phyloP scores from a whole-genome alignment of 1,140 invertebrate species.

The Drosophila ercepeae region DNA sequence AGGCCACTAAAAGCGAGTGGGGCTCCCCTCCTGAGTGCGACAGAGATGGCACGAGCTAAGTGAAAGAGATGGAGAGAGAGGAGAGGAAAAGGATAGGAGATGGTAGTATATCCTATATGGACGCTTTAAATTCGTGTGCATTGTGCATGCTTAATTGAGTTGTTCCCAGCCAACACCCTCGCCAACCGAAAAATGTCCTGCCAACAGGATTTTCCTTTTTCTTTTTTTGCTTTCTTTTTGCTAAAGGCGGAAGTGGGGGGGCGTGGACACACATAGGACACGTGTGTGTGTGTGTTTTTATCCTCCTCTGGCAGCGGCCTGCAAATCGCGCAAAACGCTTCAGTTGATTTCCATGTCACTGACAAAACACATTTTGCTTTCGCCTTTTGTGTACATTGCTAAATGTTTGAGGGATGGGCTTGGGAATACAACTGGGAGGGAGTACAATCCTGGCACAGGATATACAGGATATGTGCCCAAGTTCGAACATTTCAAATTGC shows the following conservation, averaged over 20 bases:
- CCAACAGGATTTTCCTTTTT: neutral
- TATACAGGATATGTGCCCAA: too few species aligned
- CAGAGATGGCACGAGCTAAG: too few species aligned
- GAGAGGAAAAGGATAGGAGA: neutral
- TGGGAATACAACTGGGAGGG: too few species aligned
- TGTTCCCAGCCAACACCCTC: constrained; percentile 28
- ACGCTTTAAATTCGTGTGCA: constrained; percentile 70
- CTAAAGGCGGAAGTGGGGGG: constrained; percentile 26
- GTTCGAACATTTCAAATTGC: neutral
- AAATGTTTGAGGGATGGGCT: constrained; percentile 31
- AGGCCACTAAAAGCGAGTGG: neutral
- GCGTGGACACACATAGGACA: constrained; percentile 6
- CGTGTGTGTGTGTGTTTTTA: constrained; percentile 28
- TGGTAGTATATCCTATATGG: neutral
- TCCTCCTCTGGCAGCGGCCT: constrained; percentile 13
- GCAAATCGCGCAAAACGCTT: constrained; percentile 63
- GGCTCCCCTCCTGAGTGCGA: too few species aligned
- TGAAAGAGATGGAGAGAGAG: constrained; percentile 1
- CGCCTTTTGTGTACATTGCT: constrained; percentile 57
- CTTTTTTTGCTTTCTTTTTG: constrained; percentile 2
- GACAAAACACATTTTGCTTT: constrained; percentile 67
- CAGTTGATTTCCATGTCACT: constrained; percentile 78
- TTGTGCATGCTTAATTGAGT: constrained; percentile 80
- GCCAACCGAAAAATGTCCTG: neutral
- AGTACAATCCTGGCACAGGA: too few species aligned